phyloP scores from a whole-genome alignment of 2,113 vertebrate genomes.

The Sphyrna mokarran region DNA sequence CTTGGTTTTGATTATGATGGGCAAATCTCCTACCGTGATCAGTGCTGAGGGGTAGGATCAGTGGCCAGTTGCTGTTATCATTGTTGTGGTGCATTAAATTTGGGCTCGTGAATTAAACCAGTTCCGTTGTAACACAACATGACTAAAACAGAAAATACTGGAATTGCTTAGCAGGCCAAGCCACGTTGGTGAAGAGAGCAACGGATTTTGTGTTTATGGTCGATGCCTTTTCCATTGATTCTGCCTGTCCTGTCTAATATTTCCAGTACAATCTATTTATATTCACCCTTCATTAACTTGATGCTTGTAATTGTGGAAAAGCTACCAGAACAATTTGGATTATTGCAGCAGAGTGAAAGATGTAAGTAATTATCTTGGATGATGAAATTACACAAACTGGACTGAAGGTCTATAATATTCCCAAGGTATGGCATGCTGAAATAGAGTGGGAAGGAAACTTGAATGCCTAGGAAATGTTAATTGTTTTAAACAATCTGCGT shows the following conservation, averaged over 20 bases:
- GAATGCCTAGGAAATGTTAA: too few species aligned
- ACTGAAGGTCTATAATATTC: background rate
- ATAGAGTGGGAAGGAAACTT: background rate
- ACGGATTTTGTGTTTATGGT: background rate
- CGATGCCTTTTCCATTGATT: background rate
- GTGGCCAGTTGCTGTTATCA: too few species aligned
- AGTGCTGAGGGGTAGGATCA: too few species aligned
- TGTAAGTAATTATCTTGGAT: too few species aligned
- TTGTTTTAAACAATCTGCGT: background rate
- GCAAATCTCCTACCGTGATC: too few species aligned
- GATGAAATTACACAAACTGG: background rate
- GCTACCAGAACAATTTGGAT: background rate
- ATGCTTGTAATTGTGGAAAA: background rate
- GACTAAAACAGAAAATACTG: background rate
- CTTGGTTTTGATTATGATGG: background rate
- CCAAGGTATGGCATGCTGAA: too few species aligned
- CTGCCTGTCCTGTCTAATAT: background rate
- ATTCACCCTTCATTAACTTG: background rate
- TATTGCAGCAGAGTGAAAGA: too few species aligned
- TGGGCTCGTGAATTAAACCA: too few species aligned
- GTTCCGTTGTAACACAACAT: too few species aligned
- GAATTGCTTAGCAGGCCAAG: background rate
- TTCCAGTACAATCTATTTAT: background rate
- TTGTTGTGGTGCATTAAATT: too few species aligned
- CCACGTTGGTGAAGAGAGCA: background rate